Base-by-base conservation (phyloP, 37 sponge, comb jelly and placozoan species). In the Halichondria panicea region DNA sequence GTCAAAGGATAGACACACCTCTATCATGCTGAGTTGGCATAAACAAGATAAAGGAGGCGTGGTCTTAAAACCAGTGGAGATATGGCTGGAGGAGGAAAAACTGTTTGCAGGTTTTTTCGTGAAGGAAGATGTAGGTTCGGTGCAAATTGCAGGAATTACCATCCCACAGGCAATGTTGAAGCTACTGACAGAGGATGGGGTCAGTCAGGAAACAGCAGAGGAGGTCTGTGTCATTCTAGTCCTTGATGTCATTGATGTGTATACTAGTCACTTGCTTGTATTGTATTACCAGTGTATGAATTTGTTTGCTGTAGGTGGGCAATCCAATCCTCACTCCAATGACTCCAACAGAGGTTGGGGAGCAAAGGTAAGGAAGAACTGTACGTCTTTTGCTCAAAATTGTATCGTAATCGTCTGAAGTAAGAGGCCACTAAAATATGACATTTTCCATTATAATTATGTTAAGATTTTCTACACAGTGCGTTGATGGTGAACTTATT, bases 41-140 rank as follows among this genome's bases (percentile, higher is more conserved):
- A n/a, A n/a, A n/a, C n/a, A n/a, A n/a, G n/a, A n/a, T n/a, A n/a
- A n/a, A n/a, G n/a, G n/a, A n/a, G n/a, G n/a, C n/a, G n/a, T n/a
- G n/a, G n/a, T n/a, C n/a, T n/a, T n/a, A n/a, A n/a, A n/a, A n/a
- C n/a, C n/a, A n/a, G n/a, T n/a, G n/a, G n/a, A n/a, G n/a, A 12
- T 7, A 59, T 59, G 21, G 11, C 27, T n/a, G 61, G 27, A 24
- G 22, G 21, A 8, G 27, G 61, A 8, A n/a, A n/a, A n/a, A 18
- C 15, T 18, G 69, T 60, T 18, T 79, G 80, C 46, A 55, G 45
- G 39, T 79, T 57, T 30, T 79, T 79, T 37, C 19, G 69, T 2
- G 45, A 69, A 33, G 80, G 80, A 5, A 37, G 59, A 12, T 79
- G 80, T 61, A 68, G 32, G 36, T 79, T 69, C 44, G 80, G 80